Evolutionary conservation across 2,113 vertebrate genomes (phyloP).

Genomic region (Romanogobio albipinnatus): DNA sequence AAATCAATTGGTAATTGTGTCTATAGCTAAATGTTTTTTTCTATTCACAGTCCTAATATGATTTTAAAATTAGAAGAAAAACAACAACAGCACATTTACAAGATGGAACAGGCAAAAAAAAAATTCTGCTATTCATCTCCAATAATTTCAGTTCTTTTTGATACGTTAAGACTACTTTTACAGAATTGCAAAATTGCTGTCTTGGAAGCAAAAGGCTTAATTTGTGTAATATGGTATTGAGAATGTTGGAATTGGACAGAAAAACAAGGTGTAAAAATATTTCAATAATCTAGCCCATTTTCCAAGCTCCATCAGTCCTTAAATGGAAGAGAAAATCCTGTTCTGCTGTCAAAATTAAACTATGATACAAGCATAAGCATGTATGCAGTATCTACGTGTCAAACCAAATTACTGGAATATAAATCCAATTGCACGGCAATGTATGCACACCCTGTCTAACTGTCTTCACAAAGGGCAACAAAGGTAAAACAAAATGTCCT

Average conservation of each 20-base stretch:
- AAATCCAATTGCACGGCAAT: not conserved
- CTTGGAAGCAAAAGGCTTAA: not conserved
- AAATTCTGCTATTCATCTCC: not conserved
- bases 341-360: not conserved
- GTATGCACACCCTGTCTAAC: not conserved
- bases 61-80: not conserved
- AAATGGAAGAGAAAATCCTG: not conserved
- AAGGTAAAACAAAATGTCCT: constrained; percentile 37
- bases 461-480: constrained; percentile 6
- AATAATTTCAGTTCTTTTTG: not conserved
- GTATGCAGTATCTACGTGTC: not conserved
- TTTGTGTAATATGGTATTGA: not conserved
- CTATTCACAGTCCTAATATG: not conserved
- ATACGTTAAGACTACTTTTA: not conserved
- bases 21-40: not conserved
- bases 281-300: not conserved
- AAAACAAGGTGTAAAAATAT: not conserved
- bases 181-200: not conserved
- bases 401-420: not conserved
- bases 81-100: not conserved
- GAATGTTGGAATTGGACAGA: not conserved
- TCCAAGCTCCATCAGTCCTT: not conserved
- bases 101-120: not conserved
- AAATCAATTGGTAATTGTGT: not conserved
- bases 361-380: not conserved